Evolutionary conservation across 35 echinoderm and acorn worm genomes (phyloP).

Genomic region (Heliocidaris tuberculata): DNA sequence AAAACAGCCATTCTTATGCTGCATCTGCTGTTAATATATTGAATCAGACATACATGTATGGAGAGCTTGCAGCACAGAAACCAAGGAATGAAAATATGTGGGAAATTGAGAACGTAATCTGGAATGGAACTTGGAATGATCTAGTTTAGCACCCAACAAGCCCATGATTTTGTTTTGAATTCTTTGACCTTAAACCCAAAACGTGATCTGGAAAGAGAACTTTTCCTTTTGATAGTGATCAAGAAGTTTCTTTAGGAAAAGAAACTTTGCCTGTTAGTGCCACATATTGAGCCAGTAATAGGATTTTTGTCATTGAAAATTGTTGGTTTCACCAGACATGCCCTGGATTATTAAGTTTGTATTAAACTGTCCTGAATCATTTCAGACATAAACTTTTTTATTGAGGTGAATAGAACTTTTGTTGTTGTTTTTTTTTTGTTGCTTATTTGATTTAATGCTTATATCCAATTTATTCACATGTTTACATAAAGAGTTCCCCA

Average conservation of each 20-base stretch:
- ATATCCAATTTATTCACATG: no score
- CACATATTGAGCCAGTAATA: neutral
- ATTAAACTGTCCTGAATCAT: neutral
- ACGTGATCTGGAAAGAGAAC: neutral
- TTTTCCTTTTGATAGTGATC: neutral
- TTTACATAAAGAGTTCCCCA: no score
- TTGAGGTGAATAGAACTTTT: no score
- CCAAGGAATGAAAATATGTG: neutral
- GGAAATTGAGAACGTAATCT: neutral
- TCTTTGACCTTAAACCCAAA: slow-evolving; percentile 1
- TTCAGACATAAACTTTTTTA: neutral
- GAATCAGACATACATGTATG: neutral
- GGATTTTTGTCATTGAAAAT: neutral
- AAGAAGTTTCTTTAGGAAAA: neutral
- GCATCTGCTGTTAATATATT: no score
- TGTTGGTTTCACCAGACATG: neutral
- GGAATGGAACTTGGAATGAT: neutral
- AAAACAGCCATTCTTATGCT: no score
- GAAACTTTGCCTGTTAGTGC: neutral
- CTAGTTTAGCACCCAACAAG: neutral
- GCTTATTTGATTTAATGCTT: no score
- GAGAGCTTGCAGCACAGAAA: neutral
- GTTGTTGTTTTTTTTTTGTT: no score
- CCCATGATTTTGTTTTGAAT: neutral
- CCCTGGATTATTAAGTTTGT: neutral